Conservation (phyloP, 1,140 invertebrate genomes). For the Lanistes nyassanus region DNA sequence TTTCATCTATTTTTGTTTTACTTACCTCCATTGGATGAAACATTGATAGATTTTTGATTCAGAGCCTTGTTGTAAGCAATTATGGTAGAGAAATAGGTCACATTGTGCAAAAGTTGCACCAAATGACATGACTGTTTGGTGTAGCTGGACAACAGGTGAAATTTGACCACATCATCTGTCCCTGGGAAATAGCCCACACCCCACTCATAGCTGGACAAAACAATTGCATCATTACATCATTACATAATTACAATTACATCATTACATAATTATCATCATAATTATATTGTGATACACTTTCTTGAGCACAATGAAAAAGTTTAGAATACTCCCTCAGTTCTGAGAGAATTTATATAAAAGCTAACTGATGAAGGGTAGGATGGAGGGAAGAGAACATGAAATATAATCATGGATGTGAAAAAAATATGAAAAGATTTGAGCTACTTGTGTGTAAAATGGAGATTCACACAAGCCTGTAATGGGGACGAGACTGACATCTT, state of each 20-base stretch:
- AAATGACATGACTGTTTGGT: constrained; percentile 32
- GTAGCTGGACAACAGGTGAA: constrained; percentile 22
- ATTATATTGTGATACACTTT: constrained; percentile 28
- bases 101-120: constrained; percentile 37
- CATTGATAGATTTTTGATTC: constrained; percentile 31
- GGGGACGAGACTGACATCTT: too few species aligned
- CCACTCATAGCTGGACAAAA: constrained; percentile 36
- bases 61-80: constrained; percentile 44
- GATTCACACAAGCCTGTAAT: too few species aligned
- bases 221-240: neutral
- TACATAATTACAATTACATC: too few species aligned
- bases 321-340: neutral
- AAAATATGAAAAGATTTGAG: too few species aligned
- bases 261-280: too few species aligned
- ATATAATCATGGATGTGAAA: too few species aligned
- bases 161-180: constrained; percentile 36
- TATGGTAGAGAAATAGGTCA: constrained; percentile 43
- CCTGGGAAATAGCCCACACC: constrained; percentile 34
- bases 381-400: neutral
- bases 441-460: too few species aligned
- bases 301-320: neutral
- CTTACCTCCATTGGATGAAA: constrained; percentile 43
- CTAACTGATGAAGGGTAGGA: too few species aligned
- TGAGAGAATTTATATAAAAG: neutral
- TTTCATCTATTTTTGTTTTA: too few species aligned